Evolutionary conservation across 1,140 invertebrate genomes (phyloP).

Genomic region (Eubasilissa regina): DNA sequence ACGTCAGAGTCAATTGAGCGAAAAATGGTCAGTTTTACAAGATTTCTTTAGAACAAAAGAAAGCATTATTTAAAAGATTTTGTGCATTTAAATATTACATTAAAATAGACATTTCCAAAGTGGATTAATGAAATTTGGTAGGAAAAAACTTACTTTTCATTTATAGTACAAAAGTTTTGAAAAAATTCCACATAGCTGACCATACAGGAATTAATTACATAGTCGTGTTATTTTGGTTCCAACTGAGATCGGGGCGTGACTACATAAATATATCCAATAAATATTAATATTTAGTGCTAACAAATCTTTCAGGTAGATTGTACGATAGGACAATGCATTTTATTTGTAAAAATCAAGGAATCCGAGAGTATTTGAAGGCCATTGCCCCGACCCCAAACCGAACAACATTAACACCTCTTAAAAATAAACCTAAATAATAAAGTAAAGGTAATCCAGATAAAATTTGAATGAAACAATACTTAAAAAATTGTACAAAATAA

Average conservation of each 20-base stretch:
- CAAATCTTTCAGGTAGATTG: too few species aligned
- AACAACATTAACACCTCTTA: slow-evolving; percentile 29
- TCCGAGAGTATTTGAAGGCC: neutral
- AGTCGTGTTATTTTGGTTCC: slow-evolving; percentile 29
- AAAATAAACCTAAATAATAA: slow-evolving; percentile 29
- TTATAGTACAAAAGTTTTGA: neutral
- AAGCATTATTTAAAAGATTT: too few species aligned
- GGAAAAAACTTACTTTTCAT: too few species aligned
- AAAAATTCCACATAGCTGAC: slow-evolving; percentile 10
- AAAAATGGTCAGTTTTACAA: slow-evolving; percentile 19
- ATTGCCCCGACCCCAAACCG: slow-evolving; percentile 4
- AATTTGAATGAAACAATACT: neutral
- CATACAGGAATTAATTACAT: slow-evolving; percentile 20
- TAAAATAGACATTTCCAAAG: too few species aligned
- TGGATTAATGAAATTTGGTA: too few species aligned
- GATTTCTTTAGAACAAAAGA: neutral
- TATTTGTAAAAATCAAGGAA: neutral
- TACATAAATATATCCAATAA: neutral
- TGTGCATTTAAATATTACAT: too few species aligned
- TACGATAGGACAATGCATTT: too few species aligned
- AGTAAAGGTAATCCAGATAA: slow-evolving; percentile 21
- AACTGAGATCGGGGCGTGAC: too few species aligned
- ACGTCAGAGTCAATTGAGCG: slow-evolving; percentile 33
- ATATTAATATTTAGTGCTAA: slow-evolving; percentile 4
- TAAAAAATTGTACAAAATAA: neutral